A percentile compares a stretch with the other conserved stretches of the same genome.
Conservation (phyloP, 1,140 invertebrate genomes). For the Trachelipus rathkii region DNA sequence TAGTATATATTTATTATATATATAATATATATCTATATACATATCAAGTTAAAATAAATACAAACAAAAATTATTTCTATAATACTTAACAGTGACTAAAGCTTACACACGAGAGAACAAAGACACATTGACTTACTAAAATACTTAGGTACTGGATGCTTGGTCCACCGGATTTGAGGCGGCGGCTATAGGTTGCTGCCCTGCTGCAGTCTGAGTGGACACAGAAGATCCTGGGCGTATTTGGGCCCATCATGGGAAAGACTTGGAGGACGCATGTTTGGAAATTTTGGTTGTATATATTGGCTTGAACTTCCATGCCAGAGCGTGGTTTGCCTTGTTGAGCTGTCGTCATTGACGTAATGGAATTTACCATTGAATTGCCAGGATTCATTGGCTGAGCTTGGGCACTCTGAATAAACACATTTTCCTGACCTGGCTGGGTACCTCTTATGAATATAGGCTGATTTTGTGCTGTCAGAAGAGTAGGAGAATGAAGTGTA, state of each 20-base stretch:
- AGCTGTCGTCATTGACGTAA: conserved; percentile 32
- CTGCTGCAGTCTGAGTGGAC: conserved; percentile 68
- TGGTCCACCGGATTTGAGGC: conserved; percentile 44
- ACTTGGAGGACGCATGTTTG: conserved; percentile 58
- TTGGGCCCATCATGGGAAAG: conserved; percentile 54
- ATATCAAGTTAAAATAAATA: too few relatives aligned
- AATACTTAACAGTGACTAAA: too few relatives aligned
- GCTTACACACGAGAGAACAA: too few relatives aligned
- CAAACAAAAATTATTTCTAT: too few relatives aligned
- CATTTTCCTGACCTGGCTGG: conserved; percentile 64
- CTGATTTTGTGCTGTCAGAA: conserved; percentile 64
- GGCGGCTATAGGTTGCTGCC: conserved; percentile 40
- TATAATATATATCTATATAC: too few relatives aligned
- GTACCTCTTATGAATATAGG: conserved; percentile 74
- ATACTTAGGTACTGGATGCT: conserved; percentile 37
- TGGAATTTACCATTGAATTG: conserved; percentile 50
- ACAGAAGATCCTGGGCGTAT: conserved; percentile 70
- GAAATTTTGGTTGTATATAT: conserved; percentile 55
- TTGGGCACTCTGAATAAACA: conserved; percentile 81
- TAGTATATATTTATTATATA: too few relatives aligned
- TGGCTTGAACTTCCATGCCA: conserved; percentile 46
- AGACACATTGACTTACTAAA: not conserved
- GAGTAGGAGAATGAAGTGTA: conserved; percentile 59
- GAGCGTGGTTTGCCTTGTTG: conserved; percentile 41
- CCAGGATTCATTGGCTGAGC: conserved; percentile 57